phyloP scores from a whole-genome alignment of 2,797 vertebrate species.

The Varecia variegata region DNA sequence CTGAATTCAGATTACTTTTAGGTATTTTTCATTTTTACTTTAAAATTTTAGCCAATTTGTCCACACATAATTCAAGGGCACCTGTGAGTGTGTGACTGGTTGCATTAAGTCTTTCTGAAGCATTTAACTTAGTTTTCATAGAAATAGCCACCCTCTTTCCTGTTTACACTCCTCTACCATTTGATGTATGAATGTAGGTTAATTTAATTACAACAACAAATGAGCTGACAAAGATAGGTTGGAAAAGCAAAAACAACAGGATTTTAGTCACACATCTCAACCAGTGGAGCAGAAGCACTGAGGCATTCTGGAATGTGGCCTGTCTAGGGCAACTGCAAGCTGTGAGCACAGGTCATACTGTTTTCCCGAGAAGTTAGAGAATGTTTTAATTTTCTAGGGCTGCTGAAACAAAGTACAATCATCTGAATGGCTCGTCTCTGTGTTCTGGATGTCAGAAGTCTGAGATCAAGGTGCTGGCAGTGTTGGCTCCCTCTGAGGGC shows the following conservation, averaged over 20 bases:
- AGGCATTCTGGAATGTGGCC: not conserved
- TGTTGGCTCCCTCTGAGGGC: not conserved
- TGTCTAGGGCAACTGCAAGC: accelerated
- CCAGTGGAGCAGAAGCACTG: not conserved
- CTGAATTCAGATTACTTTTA: not conserved
- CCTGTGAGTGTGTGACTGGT: not conserved
- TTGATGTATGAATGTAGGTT: not conserved
- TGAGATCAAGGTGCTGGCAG: not conserved
- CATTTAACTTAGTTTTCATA: not conserved
- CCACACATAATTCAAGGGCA: not conserved
- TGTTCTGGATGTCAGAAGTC: not conserved
- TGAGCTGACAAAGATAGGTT: not conserved
- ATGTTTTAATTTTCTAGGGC: not conserved
- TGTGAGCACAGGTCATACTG: not conserved
- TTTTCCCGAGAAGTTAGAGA: not conserved
- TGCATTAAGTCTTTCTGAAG: not conserved
- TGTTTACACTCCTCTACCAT: not conserved
- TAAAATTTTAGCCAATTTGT: not conserved
- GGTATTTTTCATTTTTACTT: not conserved
- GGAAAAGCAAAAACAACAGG: not conserved
- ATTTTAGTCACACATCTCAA: not conserved
- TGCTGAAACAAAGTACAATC: not conserved
- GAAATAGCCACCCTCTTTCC: not conserved
- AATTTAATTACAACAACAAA: not conserved
- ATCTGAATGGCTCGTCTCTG: not conserved